phyloP scores from a whole-genome alignment of 1,140 invertebrate genomes.

The Pseudomyrmex gracilis region DNA sequence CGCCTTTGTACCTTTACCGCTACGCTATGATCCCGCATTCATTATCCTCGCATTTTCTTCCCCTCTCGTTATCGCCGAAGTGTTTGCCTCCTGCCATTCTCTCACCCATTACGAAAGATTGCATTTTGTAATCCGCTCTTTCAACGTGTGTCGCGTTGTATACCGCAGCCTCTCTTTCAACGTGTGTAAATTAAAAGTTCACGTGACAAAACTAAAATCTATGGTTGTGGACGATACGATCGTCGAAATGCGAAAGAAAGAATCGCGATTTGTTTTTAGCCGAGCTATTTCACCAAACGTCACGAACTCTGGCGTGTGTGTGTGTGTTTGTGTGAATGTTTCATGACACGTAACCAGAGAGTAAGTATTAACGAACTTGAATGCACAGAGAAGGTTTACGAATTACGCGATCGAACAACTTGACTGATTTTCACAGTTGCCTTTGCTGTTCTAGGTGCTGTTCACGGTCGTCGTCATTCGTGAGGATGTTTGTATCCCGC shows the following conservation, averaged over 20 bases:
- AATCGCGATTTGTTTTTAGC: background rate
- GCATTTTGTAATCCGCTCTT: constrained; percentile 72
- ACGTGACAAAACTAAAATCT: constrained; percentile 30
- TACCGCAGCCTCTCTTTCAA: constrained; percentile 36
- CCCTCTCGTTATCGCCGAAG: constrained; percentile 32
- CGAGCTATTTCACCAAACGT: too few species aligned
- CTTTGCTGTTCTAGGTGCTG: constrained; percentile 24
- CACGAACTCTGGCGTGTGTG: too few species aligned
- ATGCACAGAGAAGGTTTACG: constrained; percentile 27
- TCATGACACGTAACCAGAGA: background rate
- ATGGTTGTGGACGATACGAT: background rate
- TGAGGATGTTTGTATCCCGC: constrained; percentile 79
- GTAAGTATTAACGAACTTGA: constrained; percentile 52
- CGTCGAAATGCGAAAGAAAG: background rate
- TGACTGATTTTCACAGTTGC: constrained; percentile 55
- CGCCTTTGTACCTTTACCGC: constrained; percentile 75
- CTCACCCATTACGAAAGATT: constrained; percentile 74
- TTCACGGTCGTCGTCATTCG: constrained; percentile 55
- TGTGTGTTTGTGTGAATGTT: too few species aligned
- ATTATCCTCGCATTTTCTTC: constrained; percentile 64
- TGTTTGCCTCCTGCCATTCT: constrained; percentile 38
- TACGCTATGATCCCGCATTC: constrained; percentile 72
- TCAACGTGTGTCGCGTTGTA: constrained; percentile 48
- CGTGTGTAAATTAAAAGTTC: constrained; percentile 19
- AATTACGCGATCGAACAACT: constrained; percentile 69